Base-by-base conservation (phyloP, 2,113 vertebrate genomes). In the Daubentonia madagascariensis region DNA sequence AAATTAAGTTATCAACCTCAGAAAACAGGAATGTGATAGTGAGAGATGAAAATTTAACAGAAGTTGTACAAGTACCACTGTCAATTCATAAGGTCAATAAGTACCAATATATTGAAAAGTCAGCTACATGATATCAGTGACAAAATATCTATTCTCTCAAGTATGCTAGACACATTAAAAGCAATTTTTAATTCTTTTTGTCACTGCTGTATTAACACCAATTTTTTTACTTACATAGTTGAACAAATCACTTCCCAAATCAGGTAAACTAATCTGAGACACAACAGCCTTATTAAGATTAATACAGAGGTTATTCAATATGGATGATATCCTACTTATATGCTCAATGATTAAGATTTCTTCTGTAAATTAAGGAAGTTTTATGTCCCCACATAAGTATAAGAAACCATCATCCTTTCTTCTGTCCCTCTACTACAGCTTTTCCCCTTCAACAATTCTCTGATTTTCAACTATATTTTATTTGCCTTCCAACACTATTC, bases 401-500 rank as follows among this genome's bases (percentile, higher is more conserved):
- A 8, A 13, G 40, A 43, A 54, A 16, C 28, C 28, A 61, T 9
- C 50, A 23, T 9, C 48, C 45, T 48, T 45, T 40, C 75, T 52
- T 30, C 57, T 35, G 3, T 35, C 40, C 63, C 28, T 48, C 22
- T 9, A 23, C 14, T 9, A 40, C 1, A 57, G 48, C 37, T n/a
- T 45, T 57, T 63, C 23, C 45, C 37, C 50, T 75, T 72, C 59
- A 83, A 30, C 70, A 54, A 65, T 43, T 37, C 40, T 83, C 95
- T 90, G 93, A 73, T 89, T 75, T 50, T 81, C 90, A 59, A 59
- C 81, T 86, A 54, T 43, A 57, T 16, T 85, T 92, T 90, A 95
- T 96, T 97, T 65, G 83, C 54, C 94, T 85, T 93, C 86, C 87
- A 96, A 43, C 40, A 63, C 23, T 35, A 17, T 93, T 86, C 97